Percentiles rank a stretch among this genome's conserved stretches.
Evolutionary conservation across 2,797 vertebrate species (phyloP).

Genomic region (Melanotaenia maccullochi): DNA sequence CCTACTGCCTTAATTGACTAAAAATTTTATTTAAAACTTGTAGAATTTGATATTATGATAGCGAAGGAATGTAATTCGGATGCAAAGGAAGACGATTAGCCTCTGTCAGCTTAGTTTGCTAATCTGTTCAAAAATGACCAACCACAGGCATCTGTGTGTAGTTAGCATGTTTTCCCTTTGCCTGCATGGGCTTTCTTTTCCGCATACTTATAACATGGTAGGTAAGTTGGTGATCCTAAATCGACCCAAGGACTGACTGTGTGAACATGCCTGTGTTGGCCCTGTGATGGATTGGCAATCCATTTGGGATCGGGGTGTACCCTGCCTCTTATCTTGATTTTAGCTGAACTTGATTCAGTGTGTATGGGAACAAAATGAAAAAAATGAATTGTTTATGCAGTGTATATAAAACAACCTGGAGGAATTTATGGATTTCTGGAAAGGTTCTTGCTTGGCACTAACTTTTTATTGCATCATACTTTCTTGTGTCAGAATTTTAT

Average conservation of each 20-base stretch:
- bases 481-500: not conserved
- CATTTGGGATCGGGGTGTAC: too few species aligned
- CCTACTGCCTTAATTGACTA: not conserved
- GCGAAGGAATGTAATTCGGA: not conserved
- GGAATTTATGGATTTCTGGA: constrained; percentile 32
- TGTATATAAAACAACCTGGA: constrained; percentile 13
- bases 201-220: too few species aligned
- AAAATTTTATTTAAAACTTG: not conserved
- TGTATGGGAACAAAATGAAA: too few species aligned
- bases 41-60: not conserved
- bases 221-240: too few species aligned
- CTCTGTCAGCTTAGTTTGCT: not conserved
- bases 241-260: too few species aligned
- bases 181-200: too few species aligned
- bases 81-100: not conserved
- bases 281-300: too few species aligned
- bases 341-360: too few species aligned
- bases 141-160: not conserved
- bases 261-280: too few species aligned
- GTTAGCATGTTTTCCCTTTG: not conserved
- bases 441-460: constrained; percentile 26
- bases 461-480: constrained; percentile 41
- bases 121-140: not conserved
- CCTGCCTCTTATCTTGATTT: too few species aligned
- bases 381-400: not conserved